phyloP scores from a whole-genome alignment of 2,888 invertebrate species.

The Cerastis leucographa region DNA sequence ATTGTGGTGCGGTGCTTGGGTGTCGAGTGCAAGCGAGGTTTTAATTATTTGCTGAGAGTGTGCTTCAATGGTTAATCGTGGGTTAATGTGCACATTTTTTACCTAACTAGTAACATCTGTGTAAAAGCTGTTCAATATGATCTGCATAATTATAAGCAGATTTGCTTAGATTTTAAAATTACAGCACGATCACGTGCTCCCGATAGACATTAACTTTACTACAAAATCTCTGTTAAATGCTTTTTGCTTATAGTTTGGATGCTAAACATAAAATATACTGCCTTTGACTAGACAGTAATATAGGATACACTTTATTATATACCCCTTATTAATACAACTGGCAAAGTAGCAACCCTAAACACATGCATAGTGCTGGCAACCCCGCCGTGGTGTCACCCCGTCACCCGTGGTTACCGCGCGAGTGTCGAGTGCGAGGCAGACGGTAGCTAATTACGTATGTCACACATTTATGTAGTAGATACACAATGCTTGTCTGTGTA shows the following conservation, averaged over 20 bases:
- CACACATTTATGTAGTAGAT: background rate
- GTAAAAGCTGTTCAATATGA: background rate
- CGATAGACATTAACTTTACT: background rate
- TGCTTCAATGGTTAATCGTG: background rate
- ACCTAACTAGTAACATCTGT: background rate
- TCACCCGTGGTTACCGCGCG: background rate
- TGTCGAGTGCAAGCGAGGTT: background rate
- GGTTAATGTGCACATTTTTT: background rate
- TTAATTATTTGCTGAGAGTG: conserved; percentile 5
- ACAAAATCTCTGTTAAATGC: background rate
- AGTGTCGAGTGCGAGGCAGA: conserved; percentile 5
- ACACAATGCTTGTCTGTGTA: background rate
- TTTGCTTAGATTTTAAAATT: background rate
- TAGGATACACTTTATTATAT: background rate
- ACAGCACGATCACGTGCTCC: background rate
- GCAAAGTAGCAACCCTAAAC: background rate
- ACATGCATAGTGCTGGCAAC: background rate
- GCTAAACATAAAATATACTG: background rate
- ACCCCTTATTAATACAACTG: background rate
- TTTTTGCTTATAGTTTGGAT: background rate
- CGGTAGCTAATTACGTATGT: background rate
- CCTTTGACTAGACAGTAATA: background rate
- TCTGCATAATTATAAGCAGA: background rate
- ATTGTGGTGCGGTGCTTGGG: background rate
- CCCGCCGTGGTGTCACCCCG: background rate